These are phyloP conservation scores for Nipponia nippon DNA, from an alignment of 2,113 vertebrate genomes.

Conservation along the genomic window DNA sequence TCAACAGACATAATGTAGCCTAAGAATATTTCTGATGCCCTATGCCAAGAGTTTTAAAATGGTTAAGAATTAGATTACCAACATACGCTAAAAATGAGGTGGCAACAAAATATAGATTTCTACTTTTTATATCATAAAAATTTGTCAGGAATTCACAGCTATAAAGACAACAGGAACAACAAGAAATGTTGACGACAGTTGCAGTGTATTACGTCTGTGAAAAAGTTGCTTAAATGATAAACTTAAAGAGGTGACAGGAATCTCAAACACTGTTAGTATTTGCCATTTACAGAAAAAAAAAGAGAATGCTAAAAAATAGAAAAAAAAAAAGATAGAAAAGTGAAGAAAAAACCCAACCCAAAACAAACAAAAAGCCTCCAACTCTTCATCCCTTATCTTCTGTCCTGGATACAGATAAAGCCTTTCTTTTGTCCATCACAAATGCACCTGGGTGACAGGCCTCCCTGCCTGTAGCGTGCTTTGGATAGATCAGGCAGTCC, in stretches of 20 bases:
- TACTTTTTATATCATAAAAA: neutral
- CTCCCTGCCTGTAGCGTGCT: neutral
- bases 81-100: neutral
- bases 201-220: neutral
- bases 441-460: neutral
- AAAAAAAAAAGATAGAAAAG: neutral
- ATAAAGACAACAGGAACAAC: neutral
- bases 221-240: neutral
- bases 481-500: neutral
- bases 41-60: neutral
- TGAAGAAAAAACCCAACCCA: neutral
- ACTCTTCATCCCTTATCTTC: neutral
- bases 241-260: neutral
- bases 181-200: neutral
- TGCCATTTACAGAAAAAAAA: neutral
- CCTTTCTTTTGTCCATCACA: neutral
- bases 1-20: neutral
- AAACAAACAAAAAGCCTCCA: rapidly evolving
- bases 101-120: neutral
- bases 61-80: neutral
- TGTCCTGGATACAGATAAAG: neutral
- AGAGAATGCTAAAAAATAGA: rapidly evolving
- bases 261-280: neutral
- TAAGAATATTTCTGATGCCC: neutral
- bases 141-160: neutral